These are phyloP conservation scores for Tringa solitaria DNA, from an alignment of 2,113 vertebrate genomes.

Conservation along the genomic window DNA sequence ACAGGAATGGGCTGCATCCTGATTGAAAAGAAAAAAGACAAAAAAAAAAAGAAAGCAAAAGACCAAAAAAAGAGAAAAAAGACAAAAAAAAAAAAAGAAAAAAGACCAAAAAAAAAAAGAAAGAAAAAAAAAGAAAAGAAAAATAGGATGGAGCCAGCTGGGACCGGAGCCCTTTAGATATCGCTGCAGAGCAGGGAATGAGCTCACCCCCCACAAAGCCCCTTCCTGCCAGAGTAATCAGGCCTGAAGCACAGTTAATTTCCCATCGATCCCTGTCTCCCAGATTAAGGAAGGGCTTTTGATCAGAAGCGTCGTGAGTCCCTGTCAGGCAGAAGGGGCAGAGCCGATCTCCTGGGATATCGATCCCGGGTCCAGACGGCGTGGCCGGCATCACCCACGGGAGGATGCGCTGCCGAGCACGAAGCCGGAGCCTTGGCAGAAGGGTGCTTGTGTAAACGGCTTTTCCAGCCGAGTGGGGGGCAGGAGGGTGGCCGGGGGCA, in stretches of 20 bases:
- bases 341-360: not conserved
- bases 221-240: not conserved
- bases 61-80: not conserved
- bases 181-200: fast-evolving
- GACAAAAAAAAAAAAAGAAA: not conserved
- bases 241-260: conserved; percentile 15
- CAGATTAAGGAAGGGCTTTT: not conserved
- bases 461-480: fast-evolving
- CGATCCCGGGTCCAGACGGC: not conserved
- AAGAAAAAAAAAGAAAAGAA: too few species aligned
- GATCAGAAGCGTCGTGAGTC: not conserved
- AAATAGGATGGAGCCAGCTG: not conserved
- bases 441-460: not conserved
- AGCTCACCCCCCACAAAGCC: not conserved
- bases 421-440: not conserved
- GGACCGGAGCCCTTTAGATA: not conserved
- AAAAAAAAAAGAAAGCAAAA: too few species aligned
- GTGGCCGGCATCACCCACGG: not conserved
- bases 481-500: not conserved
- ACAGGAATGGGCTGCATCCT: not conserved
- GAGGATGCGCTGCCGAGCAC: not conserved
- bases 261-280: conserved; percentile 21
- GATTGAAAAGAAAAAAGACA: not conserved
- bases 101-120: too few species aligned
- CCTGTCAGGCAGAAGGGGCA: not conserved